phyloP scores from a whole-genome alignment of 2,888 invertebrate species.

The Pilophorus perplexus region DNA sequence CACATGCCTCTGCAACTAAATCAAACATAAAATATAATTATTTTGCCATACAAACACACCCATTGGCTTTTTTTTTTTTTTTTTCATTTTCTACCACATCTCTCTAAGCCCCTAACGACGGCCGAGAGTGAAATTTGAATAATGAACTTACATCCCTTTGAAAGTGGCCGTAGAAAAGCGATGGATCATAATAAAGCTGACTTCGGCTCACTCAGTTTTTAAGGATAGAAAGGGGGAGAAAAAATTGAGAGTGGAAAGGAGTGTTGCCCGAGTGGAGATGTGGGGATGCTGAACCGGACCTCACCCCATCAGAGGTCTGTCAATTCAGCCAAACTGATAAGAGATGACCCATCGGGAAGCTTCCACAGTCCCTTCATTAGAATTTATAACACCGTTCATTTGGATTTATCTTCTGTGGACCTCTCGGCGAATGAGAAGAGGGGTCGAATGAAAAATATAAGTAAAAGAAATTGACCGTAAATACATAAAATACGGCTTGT shows the following conservation, averaged over 20 bases:
- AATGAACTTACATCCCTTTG: constrained; percentile 40
- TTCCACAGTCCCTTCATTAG: constrained; percentile 33
- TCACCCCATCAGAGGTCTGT: constrained; percentile 38
- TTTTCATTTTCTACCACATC: not conserved
- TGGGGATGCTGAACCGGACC: constrained; percentile 6
- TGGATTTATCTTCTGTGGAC: constrained; percentile 29
- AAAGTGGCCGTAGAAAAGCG: constrained; percentile 28
- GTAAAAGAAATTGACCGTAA: constrained; percentile 40
- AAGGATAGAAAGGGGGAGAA: constrained; percentile 2
- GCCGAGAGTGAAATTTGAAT: constrained; percentile 26
- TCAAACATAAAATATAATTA: too few relatives aligned
- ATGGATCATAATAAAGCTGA: constrained; percentile 39
- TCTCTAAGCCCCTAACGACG: constrained; percentile 8
- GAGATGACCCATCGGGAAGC: constrained; percentile 35
- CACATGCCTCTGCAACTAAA: not conserved
- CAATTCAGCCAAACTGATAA: constrained; percentile 37
- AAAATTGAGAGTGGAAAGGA: constrained; percentile 23
- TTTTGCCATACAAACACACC: too few relatives aligned
- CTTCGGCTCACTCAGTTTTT: not conserved
- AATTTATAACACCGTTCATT: constrained; percentile 40
- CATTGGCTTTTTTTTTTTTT: constrained; percentile 15
- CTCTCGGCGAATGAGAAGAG: constrained; percentile 1
- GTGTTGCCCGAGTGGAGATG: constrained; percentile 7
- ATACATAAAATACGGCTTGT: constrained; percentile 33
- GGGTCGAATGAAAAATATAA: constrained; percentile 25